A percentile compares a stretch with the other conserved stretches of the same genome.
Conservation (phyloP, 2,113 vertebrate species). For the Myotis davidii region DNA sequence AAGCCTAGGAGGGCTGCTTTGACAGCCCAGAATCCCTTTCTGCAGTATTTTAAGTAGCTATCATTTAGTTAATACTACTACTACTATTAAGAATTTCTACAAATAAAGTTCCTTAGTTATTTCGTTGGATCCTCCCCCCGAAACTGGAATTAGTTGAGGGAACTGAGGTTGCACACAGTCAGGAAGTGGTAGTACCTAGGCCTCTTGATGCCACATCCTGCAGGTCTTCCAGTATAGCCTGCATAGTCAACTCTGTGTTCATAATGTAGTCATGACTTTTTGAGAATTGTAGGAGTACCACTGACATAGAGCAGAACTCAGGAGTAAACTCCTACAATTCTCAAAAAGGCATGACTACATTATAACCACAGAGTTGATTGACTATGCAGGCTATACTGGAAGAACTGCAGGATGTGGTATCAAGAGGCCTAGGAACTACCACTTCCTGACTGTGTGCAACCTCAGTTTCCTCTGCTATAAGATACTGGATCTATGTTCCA, state of each 20-base stretch:
- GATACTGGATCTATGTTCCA: background rate
- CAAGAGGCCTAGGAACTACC: background rate
- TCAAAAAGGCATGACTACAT: background rate
- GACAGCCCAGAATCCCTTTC: background rate
- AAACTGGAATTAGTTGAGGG: conserved; percentile 43
- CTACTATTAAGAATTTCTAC: background rate
- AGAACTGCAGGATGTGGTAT: background rate
- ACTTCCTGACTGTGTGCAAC: background rate
- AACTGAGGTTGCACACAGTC: conserved; percentile 8
- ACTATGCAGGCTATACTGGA: background rate
- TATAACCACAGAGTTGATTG: background rate
- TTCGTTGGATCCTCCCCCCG: background rate
- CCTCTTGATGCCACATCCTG: background rate
- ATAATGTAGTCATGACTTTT: background rate
- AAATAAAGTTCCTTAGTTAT: conserved; percentile 7
- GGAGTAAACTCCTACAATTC: conserved; percentile 10
- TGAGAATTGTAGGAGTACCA: conserved; percentile 24
- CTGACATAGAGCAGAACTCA: background rate
- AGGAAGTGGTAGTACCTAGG: background rate
- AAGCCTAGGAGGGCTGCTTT: background rate
- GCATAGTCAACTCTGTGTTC: background rate
- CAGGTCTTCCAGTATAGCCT: background rate
- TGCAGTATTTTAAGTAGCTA: conserved; percentile 45
- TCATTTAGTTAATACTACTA: conserved; percentile 26
- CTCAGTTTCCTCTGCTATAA: background rate